Conservation (phyloP, 2,888 invertebrate species). For the Polyommatus iphigenia region DNA sequence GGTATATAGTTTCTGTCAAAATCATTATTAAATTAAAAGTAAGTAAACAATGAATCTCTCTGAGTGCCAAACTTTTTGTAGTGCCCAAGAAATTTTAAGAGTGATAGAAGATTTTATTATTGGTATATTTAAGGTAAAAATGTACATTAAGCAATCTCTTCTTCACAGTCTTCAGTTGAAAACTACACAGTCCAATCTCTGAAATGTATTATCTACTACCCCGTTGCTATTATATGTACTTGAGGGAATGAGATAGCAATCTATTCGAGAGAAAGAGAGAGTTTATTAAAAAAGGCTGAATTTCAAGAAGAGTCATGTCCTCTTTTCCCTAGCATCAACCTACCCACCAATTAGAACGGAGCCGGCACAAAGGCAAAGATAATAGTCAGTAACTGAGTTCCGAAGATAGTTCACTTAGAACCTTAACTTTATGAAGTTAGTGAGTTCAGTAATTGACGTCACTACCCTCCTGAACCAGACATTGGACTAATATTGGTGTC, state of each 20-base stretch:
- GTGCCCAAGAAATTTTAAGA: too few species aligned
- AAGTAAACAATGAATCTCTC: too few species aligned
- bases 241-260: neutral
- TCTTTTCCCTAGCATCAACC: conserved; percentile 43
- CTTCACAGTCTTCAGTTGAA: too few species aligned
- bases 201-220: too few species aligned
- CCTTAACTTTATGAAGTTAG: conserved; percentile 77
- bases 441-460: conserved; percentile 77
- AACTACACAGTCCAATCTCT: too few species aligned
- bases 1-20: too few species aligned
- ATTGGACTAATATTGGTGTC: conserved; percentile 11
- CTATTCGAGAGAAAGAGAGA: too few species aligned
- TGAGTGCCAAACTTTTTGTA: too few species aligned
- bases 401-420: conserved; percentile 78
- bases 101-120: too few species aligned
- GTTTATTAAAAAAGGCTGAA: neutral
- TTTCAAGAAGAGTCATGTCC: conserved; percentile 46
- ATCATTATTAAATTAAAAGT: too few species aligned
- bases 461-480: conserved; percentile 72
- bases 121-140: too few species aligned
- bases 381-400: conserved; percentile 79
- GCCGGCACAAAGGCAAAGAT: conserved; percentile 78
- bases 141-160: too few species aligned
- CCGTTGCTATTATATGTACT: neutral
- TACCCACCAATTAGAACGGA: conserved; percentile 74